Base-by-base conservation (phyloP, 2,113 vertebrate genomes). In the Indicator maculatus region DNA sequence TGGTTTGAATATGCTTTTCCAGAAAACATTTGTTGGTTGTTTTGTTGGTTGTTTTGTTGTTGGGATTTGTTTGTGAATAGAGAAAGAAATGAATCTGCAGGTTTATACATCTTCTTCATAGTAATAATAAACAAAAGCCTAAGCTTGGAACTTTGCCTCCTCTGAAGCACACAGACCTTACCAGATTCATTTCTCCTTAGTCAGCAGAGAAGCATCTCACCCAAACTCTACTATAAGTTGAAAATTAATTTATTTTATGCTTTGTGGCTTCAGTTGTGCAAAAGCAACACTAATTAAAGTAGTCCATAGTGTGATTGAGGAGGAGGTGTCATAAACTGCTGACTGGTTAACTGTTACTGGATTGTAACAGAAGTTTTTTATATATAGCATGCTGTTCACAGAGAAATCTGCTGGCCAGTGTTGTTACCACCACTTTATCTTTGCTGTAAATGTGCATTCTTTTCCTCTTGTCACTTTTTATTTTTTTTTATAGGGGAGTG, bases 281-380 rank as follows among this genome's bases (percentile, higher is more conserved):
- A 39, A 73, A 90, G 15, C 39, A 20, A 21, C 26, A 26, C 21
- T 72, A 71, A 78, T 81, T 84, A 79, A 78, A 83, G 58, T 67
- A 80, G 74, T 93, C 31, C 53, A 8, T 59, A 47, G 39, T 7
- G 38, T 86, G 59, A n/a, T 56, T 66, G 60, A 21, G 36, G 28
- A 86, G 45, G 33, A 19, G 41, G 72, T 73, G 71, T 73, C 86
- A 31, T 47, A 64, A 83, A 31, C 38, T 75, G 82, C 66, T 67
- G 56, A 67, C 59, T 67, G 58, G 58, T 86, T 83, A 47, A 83
- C 61, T 52, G 30, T 26, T 83, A 61, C 80, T 83, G 36, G n/a
- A 90, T 88, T 93, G 70, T 81, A 83, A 64, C 86, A 58, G 47
- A 83, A 88, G 61, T 90, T 88, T 90, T 86, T 3, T 86, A 58